phyloP scores from a whole-genome alignment of 2,113 vertebrate species.

The Hoplias malabaricus region DNA sequence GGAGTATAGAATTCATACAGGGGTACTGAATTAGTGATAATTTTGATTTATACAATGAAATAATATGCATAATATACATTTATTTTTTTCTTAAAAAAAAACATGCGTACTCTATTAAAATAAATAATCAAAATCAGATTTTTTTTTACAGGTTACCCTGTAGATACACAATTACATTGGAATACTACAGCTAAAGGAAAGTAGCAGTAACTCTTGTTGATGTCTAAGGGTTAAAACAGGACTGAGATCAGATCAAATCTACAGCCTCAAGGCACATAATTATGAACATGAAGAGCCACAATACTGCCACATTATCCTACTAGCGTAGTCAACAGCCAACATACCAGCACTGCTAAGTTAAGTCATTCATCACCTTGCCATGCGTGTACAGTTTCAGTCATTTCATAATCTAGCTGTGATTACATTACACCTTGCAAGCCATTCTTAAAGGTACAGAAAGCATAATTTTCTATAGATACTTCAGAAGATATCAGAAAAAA shows the following conservation, averaged over 20 bases:
- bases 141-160: background rate
- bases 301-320: background rate
- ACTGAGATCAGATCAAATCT: background rate
- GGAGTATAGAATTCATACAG: too few relatives aligned
- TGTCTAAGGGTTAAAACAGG: background rate
- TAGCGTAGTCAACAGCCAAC: background rate
- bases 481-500: background rate
- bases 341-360: background rate
- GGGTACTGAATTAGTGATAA: too few relatives aligned
- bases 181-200: background rate
- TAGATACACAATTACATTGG: background rate
- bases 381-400: background rate
- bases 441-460: background rate
- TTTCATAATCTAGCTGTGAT: background rate
- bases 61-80: too few relatives aligned
- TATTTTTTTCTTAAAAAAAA: too few relatives aligned
- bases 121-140: too few relatives aligned
- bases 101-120: too few relatives aligned
- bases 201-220: background rate
- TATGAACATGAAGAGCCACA: background rate
- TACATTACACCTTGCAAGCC: background rate
- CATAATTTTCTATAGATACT: background rate
- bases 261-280: background rate
- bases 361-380: conserved; percentile 1
- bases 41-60: too few relatives aligned